These are phyloP conservation scores for Hylaeus volcanicus DNA, from an alignment of 1,140 invertebrate species.

Conservation along the genomic window DNA sequence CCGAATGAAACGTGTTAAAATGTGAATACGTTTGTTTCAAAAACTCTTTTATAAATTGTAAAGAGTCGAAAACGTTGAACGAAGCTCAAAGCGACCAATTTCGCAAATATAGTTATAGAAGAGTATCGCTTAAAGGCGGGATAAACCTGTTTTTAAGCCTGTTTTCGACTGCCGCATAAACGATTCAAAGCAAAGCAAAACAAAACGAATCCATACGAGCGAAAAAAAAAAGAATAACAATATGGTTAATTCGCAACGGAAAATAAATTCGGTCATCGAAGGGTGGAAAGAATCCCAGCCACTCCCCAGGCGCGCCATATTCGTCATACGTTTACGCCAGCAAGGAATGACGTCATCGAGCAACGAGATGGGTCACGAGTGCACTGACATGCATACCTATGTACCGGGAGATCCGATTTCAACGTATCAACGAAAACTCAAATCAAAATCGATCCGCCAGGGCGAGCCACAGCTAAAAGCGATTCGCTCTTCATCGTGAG, in stretches of 20 bases:
- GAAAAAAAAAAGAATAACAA: no score
- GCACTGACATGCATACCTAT: slow-evolving; percentile 48
- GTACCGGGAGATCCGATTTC: slow-evolving; percentile 42
- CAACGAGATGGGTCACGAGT: slow-evolving; percentile 47
- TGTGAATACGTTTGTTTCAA: no score
- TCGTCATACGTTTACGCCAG: slow-evolving; percentile 49
- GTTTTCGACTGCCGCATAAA: no score
- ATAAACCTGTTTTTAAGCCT: no score
- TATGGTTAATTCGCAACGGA: no score
- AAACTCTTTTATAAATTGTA: no score
- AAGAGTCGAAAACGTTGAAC: no score
- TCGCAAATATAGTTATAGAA: no score
- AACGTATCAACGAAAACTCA: slow-evolving; percentile 41
- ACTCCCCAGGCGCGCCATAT: slow-evolving; percentile 46
- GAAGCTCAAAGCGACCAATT: no score
- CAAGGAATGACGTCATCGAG: slow-evolving; percentile 47
- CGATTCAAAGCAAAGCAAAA: background rate
- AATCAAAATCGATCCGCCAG: slow-evolving; percentile 37
- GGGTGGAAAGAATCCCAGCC: slow-evolving; percentile 30
- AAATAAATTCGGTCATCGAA: background rate
- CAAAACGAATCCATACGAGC: background rate
- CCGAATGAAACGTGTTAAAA: no score
- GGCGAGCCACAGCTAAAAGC: background rate
- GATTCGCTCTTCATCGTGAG: background rate
- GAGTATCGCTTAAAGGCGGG: no score